Evolutionary conservation across 2,888 invertebrate species (phyloP).

Genomic region (Acanthopleura granulata): DNA sequence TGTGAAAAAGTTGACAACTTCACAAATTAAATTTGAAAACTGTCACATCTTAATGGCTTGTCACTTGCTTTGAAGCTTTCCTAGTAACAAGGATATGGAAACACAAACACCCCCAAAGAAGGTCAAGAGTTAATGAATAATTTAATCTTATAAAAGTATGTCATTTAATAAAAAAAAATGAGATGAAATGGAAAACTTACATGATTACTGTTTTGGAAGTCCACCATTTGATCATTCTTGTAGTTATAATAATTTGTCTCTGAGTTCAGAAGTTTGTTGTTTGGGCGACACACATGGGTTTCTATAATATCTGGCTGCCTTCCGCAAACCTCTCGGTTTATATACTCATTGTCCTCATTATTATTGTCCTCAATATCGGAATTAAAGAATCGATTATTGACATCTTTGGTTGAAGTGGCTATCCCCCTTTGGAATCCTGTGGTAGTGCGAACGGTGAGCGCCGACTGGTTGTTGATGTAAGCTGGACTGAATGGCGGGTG

Average conservation of each 20-base stretch:
- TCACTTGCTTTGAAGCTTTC: no score
- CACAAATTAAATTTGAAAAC: no score
- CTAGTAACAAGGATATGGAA: no score
- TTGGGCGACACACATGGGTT: conserved; percentile 3
- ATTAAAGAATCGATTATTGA: conserved; percentile 22
- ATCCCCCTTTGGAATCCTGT: neutral
- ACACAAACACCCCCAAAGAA: no score
- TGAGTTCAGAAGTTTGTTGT: conserved; percentile 5
- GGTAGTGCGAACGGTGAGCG: conserved; percentile 2
- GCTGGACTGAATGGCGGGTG: conserved; percentile 4
- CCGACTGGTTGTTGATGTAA: conserved; percentile 14
- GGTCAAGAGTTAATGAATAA: no score
- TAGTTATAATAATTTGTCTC: conserved; percentile 8
- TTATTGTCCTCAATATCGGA: conserved; percentile 33
- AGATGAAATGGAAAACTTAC: neutral
- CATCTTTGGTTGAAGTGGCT: conserved; percentile 1
- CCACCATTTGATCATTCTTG: conserved; percentile 15
- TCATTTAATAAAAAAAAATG: no score
- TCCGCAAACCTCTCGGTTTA: neutral
- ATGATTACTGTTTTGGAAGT: conserved; percentile 11
- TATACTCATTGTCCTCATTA: conserved; percentile 28
- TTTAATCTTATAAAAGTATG: no score
- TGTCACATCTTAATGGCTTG: no score
- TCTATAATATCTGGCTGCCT: conserved; percentile 14
- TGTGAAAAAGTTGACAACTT: no score